A percentile compares a stretch with the other conserved stretches of the same genome.
These are phyloP conservation scores for Gallinago media DNA, from an alignment of 2,113 vertebrate genomes.

Conservation along the genomic window DNA sequence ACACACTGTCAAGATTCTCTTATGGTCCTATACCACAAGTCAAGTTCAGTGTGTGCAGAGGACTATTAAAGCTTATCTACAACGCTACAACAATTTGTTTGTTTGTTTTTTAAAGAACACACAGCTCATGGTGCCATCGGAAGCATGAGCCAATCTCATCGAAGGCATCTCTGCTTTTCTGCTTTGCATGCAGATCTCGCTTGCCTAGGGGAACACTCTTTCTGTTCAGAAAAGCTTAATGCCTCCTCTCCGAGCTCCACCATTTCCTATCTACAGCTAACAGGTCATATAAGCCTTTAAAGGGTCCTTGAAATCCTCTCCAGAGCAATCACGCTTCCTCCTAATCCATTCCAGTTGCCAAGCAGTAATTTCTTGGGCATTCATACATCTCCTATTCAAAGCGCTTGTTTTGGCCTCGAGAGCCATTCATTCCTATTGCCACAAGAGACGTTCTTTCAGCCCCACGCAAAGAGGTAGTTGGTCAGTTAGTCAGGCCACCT, in stretches of 20 bases:
- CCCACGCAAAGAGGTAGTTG: not conserved
- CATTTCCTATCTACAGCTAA: slow-evolving; percentile 24
- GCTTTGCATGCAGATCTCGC: not conserved
- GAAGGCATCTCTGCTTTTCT: not conserved
- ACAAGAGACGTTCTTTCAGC: not conserved
- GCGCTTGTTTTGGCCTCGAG: not conserved
- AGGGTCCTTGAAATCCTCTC: slow-evolving; percentile 37
- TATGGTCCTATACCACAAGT: not conserved
- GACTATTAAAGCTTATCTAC: not conserved
- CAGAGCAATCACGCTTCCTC: slow-evolving; percentile 9
- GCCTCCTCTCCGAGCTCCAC: not conserved
- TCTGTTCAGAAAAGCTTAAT: slow-evolving; percentile 18
- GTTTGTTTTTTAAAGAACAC: not conserved
- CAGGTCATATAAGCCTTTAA: slow-evolving; percentile 17
- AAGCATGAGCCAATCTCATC: not conserved
- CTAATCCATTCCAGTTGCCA: slow-evolving; percentile 18
- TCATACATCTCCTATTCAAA: not conserved
- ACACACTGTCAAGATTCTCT: not conserved
- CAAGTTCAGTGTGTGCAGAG: not conserved
- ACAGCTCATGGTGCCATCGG: not conserved
- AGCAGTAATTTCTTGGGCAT: slow-evolving; percentile 11
- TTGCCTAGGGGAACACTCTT: not conserved
- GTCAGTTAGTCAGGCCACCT: not conserved
- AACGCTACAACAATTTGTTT: not conserved
- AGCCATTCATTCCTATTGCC: not conserved